Conservation (phyloP, 1,140 invertebrate genomes). For the Drosophila repleta region DNA sequence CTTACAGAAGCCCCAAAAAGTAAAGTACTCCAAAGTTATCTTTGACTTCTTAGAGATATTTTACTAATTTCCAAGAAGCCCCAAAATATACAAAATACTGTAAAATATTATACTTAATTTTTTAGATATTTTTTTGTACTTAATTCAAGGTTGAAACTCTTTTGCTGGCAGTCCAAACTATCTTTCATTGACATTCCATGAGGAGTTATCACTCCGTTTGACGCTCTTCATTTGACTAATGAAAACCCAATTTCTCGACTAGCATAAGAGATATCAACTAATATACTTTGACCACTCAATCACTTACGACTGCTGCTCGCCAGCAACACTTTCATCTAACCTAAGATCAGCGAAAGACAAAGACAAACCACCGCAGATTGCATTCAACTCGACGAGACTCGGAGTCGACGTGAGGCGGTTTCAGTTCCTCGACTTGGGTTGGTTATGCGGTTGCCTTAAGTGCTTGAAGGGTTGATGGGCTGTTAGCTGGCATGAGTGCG, state of each 20-base stretch:
- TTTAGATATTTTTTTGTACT: too few species aligned
- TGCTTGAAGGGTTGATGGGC: constrained; percentile 31
- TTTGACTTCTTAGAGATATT: too few species aligned
- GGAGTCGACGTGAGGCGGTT: constrained; percentile 1
- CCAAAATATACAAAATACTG: too few species aligned
- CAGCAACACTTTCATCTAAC: constrained; percentile 5
- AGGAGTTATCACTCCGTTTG: too few species aligned
- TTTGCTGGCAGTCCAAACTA: too few species aligned
- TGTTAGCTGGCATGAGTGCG: not conserved
- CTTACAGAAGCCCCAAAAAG: too few species aligned
- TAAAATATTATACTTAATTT: too few species aligned
- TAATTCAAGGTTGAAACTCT: too few species aligned
- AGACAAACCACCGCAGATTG: constrained; percentile 32
- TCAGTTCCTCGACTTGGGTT: constrained; percentile 26
- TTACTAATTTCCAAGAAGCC: too few species aligned
- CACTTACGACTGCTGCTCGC: constrained; percentile 1
- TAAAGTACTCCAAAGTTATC: too few species aligned
- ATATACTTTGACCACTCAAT: constrained; percentile 23
- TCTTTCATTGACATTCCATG: too few species aligned
- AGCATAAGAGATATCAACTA: not conserved
- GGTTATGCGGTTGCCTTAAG: constrained; percentile 59
- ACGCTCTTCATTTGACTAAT: not conserved
- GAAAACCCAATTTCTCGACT: not conserved
- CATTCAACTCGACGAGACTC: constrained; percentile 2
- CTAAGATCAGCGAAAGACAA: constrained; percentile 30